These are phyloP conservation scores for Prolemur simus DNA, from an alignment of 2,113 vertebrate species.

Conservation along the genomic window DNA sequence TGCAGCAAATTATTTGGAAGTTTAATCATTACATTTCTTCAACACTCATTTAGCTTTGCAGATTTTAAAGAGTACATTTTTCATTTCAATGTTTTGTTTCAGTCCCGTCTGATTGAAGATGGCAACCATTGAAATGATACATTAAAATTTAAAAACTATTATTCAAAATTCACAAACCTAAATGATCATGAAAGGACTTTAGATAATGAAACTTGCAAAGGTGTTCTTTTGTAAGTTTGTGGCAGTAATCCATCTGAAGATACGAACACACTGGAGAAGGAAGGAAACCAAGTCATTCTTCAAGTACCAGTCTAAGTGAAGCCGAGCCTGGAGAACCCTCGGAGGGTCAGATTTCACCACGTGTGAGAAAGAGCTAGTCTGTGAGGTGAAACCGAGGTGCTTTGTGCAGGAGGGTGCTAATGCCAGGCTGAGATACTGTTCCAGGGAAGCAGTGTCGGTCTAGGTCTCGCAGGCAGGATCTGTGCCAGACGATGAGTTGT, in stretches of 20 bases:
- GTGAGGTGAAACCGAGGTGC: neutral
- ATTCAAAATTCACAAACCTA: neutral
- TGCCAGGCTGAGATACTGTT: slow-evolving; percentile 41
- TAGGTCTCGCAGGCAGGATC: neutral
- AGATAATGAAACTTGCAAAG: neutral
- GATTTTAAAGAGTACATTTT: neutral
- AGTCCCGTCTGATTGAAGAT: neutral
- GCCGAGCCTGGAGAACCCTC: neutral
- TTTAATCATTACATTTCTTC: neutral
- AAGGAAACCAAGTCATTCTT: neutral
- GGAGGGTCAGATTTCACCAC: slow-evolving; percentile 43
- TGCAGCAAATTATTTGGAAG: neutral
- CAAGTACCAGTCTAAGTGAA: neutral
- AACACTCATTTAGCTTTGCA: neutral
- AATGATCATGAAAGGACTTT: neutral
- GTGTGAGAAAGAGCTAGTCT: slow-evolving; percentile 22
- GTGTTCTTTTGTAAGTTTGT: neutral
- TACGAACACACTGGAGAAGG: neutral
- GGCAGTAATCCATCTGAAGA: neutral
- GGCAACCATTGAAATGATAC: neutral
- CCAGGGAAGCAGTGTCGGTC: neutral
- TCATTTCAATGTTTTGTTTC: neutral
- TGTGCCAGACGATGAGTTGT: neutral
- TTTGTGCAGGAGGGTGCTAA: slow-evolving; percentile 40
- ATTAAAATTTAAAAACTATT: neutral